Conservation (phyloP, 2,797 vertebrate species). For the Enteromius argenteus region DNA sequence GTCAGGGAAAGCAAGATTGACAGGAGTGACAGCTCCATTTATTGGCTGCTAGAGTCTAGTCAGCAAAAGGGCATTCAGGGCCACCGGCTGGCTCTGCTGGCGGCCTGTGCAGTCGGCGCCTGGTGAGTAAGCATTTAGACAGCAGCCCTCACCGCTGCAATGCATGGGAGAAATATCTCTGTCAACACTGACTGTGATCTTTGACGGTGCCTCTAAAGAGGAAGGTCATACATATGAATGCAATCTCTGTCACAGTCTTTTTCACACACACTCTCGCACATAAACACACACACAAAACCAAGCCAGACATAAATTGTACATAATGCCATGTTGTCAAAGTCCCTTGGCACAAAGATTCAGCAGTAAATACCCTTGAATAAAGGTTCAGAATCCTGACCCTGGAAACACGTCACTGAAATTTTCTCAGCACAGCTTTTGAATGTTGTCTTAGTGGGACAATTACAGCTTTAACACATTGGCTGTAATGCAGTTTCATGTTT, state of each 20-base stretch:
- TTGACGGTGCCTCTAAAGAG: slow-evolving; percentile 51
- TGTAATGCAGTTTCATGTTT: not conserved
- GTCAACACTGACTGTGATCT: slow-evolving; percentile 57
- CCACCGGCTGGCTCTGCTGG: slow-evolving; percentile 61
- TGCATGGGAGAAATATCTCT: slow-evolving; percentile 60
- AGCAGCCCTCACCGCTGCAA: slow-evolving; percentile 58
- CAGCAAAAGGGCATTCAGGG: slow-evolving; percentile 64
- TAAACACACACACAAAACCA: slow-evolving; percentile 40
- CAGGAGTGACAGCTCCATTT: slow-evolving; percentile 64
- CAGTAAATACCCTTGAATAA: slow-evolving; percentile 25
- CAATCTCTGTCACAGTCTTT: slow-evolving; percentile 45
- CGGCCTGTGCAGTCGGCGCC: slow-evolving; percentile 57
- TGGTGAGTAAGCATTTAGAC: slow-evolving; percentile 64
- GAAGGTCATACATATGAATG: slow-evolving; percentile 47
- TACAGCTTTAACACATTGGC: not conserved
- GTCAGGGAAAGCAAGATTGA: slow-evolving; percentile 63
- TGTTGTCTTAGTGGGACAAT: not conserved
- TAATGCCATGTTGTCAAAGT: slow-evolving; percentile 46
- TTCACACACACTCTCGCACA: slow-evolving; percentile 31
- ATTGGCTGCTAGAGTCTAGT: slow-evolving; percentile 62
- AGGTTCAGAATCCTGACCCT: slow-evolving; percentile 39
- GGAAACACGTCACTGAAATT: slow-evolving; percentile 23
- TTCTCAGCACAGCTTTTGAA: slow-evolving; percentile 29
- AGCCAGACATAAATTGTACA: slow-evolving; percentile 38
- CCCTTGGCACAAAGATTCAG: slow-evolving; percentile 5